Evolutionary conservation across 2,888 invertebrate species (phyloP).

Genomic region (Cantharis rustica): DNA sequence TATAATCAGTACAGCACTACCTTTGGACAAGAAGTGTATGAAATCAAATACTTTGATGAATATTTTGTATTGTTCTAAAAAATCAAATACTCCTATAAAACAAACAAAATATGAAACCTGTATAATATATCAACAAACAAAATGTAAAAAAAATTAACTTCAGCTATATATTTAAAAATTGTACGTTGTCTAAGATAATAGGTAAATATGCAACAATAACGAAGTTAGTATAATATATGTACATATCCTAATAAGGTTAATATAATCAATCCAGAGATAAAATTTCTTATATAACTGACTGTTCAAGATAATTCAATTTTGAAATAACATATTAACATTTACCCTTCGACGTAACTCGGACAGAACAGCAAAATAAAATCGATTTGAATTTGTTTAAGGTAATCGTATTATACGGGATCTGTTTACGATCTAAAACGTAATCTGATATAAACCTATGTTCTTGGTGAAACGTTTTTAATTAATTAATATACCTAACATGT

Average conservation of each 20-base stretch:
- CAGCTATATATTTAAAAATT: too few relatives aligned
- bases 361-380: slow-evolving; percentile 13
- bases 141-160: too few relatives aligned
- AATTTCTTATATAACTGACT: background rate
- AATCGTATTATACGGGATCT: slow-evolving; percentile 25
- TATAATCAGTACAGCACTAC: background rate
- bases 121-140: background rate
- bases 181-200: too few relatives aligned
- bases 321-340: background rate
- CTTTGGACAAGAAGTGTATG: background rate
- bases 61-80: background rate
- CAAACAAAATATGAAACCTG: background rate
- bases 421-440: slow-evolving; percentile 27
- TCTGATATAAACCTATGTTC: slow-evolving; percentile 14
- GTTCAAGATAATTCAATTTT: background rate
- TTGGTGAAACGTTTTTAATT: background rate
- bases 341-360: background rate
- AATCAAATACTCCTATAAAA: background rate
- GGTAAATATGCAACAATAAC: background rate
- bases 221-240: background rate
- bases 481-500: background rate
- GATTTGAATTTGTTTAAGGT: slow-evolving; percentile 18
- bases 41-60: background rate
- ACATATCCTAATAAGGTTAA: background rate
- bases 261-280: background rate